Percentiles rank a stretch among this genome's conserved stretches.
Conservation (phyloP, 2,888 invertebrate genomes). For the Micropterix aruncella region DNA sequence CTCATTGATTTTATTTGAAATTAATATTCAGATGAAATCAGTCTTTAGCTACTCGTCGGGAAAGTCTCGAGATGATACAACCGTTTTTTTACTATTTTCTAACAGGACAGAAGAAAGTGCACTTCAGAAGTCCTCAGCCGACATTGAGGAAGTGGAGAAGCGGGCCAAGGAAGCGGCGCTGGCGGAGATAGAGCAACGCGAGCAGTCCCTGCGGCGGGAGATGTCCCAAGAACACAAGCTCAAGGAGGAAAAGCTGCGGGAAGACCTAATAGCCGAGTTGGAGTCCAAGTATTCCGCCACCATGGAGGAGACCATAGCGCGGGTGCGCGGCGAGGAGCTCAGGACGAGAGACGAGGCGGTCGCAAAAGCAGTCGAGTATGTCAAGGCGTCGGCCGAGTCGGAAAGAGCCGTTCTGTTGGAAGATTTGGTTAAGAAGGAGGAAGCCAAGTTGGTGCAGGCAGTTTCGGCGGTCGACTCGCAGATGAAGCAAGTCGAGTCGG, state of each 20-base stretch:
- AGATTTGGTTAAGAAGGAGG: neutral
- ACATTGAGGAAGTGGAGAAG: slow-evolving; percentile 16
- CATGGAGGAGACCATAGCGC: neutral
- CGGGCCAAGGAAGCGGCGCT: slow-evolving; percentile 14
- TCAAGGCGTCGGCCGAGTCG: neutral
- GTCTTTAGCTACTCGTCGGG: no score
- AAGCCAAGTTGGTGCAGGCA: no score
- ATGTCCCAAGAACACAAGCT: neutral
- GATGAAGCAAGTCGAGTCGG: neutral
- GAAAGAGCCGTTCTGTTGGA: neutral
- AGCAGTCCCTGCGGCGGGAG: neutral
- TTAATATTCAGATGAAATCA: no score
- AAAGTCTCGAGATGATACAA: no score
- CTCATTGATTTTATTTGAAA: no score
- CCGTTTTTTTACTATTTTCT: neutral
- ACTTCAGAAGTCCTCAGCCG: slow-evolving; percentile 11
- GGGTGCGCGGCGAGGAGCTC: neutral
- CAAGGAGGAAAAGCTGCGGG: neutral
- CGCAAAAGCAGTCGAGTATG: neutral
- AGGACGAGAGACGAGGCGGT: neutral
- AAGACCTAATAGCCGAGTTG: neutral
- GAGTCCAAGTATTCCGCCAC: neutral
- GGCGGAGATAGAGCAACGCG: slow-evolving; percentile 11
- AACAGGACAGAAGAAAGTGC: slow-evolving; percentile 1
- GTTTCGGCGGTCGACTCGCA: no score